Evolutionary conservation across 2,113 vertebrate species (phyloP).

Genomic region (Limanda limanda): DNA sequence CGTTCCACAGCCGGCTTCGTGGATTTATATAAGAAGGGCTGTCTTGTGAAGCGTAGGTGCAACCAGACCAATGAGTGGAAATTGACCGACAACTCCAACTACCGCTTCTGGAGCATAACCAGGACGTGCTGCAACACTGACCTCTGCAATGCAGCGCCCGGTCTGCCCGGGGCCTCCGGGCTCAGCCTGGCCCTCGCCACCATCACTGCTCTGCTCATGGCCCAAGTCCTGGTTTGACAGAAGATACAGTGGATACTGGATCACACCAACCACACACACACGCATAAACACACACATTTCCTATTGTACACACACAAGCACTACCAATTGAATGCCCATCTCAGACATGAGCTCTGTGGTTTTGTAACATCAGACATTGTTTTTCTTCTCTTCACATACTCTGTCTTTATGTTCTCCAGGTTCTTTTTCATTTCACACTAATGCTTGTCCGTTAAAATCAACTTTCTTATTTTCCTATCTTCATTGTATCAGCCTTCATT

Average conservation of each 20-base stretch:
- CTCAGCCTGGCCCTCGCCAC: constrained; percentile 61
- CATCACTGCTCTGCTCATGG: constrained; percentile 61
- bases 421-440: too few relatives aligned
- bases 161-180: constrained; percentile 10
- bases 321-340: constrained; percentile 23
- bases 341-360: constrained; percentile 3
- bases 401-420: constrained; percentile 1
- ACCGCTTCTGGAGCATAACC: too few relatives aligned
- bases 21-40: constrained; percentile 71
- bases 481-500: too few relatives aligned
- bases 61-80: constrained; percentile 29
- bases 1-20: constrained; percentile 7
- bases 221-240: constrained; percentile 66
- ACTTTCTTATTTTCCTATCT: too few relatives aligned
- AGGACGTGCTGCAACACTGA: constrained; percentile 77
- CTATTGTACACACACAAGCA: constrained; percentile 1
- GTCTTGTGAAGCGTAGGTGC: constrained; percentile 43
- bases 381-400: not conserved
- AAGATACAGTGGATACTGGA: not conserved
- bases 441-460: too few relatives aligned
- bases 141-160: constrained; percentile 78
- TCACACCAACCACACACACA: not conserved
- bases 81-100: constrained; percentile 6
- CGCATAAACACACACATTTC: constrained; percentile 1
- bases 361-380: not conserved